Evolutionary conservation across 2,797 vertebrate genomes (phyloP).

Genomic region (Adrianichthys oophorus): DNA sequence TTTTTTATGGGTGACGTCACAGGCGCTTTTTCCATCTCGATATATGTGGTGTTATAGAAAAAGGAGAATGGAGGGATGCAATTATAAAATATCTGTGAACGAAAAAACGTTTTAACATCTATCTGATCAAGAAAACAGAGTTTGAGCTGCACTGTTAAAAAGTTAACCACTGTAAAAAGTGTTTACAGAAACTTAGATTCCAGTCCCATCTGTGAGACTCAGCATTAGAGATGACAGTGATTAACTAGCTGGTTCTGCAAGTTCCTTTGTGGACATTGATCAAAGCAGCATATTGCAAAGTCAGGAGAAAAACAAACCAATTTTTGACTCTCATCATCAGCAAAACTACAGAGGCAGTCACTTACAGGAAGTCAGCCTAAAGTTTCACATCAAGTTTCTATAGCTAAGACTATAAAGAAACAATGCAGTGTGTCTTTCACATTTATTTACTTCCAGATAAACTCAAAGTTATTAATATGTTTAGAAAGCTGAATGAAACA

Average conservation of each 20-base stretch:
- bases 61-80: too few species aligned
- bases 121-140: too few species aligned
- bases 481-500: not conserved
- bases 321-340: constrained; percentile 7
- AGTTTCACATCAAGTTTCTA: too few species aligned
- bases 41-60: too few species aligned
- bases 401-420: too few species aligned
- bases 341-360: constrained; percentile 19
- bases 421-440: too few species aligned
- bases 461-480: not conserved
- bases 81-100: too few species aligned
- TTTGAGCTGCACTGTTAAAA: too few species aligned
- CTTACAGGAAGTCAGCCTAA: not conserved
- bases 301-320: constrained; percentile 16
- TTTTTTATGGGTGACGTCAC: too few species aligned
- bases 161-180: constrained; percentile 6
- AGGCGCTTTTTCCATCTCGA: too few species aligned
- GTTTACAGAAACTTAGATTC: constrained; percentile 11
- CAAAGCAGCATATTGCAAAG: constrained; percentile 23
- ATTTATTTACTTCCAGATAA: not conserved
- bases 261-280: constrained; percentile 40
- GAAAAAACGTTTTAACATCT: too few species aligned
- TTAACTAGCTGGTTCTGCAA: constrained; percentile 21
- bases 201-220: constrained; percentile 21
- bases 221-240: constrained; percentile 34